A percentile compares a stretch with the other conserved stretches of the same genome.
phyloP scores from a whole-genome alignment of 2,113 vertebrate genomes.

The Rutilus rutilus region DNA sequence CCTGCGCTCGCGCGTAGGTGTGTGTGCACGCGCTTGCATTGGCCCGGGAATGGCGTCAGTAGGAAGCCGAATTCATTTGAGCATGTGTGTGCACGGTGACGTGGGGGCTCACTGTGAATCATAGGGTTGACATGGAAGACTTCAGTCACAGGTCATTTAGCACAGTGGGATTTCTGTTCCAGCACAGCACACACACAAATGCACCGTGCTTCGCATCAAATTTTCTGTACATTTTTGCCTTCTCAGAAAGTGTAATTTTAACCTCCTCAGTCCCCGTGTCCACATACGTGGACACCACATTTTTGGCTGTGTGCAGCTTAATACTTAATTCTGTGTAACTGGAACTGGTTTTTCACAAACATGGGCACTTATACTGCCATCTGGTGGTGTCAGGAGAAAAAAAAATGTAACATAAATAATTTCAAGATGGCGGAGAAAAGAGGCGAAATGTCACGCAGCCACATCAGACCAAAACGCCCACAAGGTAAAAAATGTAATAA shows the following conservation, averaged over 20 bases:
- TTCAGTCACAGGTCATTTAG: constrained; percentile 56
- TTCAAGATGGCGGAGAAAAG: no score
- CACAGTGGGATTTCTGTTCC: constrained; percentile 48
- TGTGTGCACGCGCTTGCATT: background rate
- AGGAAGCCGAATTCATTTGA: constrained; percentile 38
- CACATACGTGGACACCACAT: no score
- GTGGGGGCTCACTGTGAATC: constrained; percentile 51
- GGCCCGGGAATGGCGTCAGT: constrained; percentile 34
- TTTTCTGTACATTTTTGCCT: background rate
- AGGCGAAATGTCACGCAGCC: no score
- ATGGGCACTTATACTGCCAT: no score
- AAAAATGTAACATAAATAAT: no score
- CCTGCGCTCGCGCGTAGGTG: background rate
- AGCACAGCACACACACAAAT: constrained; percentile 31
- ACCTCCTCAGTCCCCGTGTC: no score
- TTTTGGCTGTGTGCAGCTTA: no score
- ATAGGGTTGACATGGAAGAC: constrained; percentile 49
- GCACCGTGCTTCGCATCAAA: background rate
- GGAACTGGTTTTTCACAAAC: no score
- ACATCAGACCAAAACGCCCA: no score
- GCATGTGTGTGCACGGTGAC: constrained; percentile 46
- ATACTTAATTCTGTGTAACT: no score
- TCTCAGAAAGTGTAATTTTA: background rate
- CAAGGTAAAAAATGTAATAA: no score
- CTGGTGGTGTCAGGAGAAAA: no score